phyloP scores from a whole-genome alignment of 2,888 invertebrate genomes.

The Norana najaformis region DNA sequence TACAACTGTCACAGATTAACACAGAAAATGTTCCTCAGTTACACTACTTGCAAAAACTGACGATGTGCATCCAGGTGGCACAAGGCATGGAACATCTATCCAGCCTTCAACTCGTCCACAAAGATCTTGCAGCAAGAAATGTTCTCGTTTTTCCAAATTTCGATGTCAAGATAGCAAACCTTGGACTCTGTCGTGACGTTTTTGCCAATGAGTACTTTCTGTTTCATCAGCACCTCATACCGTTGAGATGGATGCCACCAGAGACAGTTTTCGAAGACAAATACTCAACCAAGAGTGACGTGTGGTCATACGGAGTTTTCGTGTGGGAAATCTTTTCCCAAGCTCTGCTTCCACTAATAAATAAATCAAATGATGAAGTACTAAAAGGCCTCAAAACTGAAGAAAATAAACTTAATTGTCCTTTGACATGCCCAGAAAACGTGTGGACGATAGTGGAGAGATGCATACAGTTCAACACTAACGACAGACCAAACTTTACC shows the following conservation, averaged over 20 bases:
- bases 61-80: constrained; percentile 72
- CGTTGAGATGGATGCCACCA: constrained; percentile 83
- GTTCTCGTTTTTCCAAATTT: constrained; percentile 81
- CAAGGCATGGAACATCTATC: constrained; percentile 79
- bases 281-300: constrained; percentile 88
- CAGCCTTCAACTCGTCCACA: constrained; percentile 74
- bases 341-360: constrained; percentile 77
- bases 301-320: constrained; percentile 85
- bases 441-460: constrained; percentile 53
- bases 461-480: constrained; percentile 59
- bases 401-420: constrained; percentile 46
- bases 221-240: constrained; percentile 65
- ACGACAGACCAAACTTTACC: constrained; percentile 62
- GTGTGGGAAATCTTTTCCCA: constrained; percentile 86
- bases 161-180: constrained; percentile 80
- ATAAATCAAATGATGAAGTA: constrained; percentile 77
- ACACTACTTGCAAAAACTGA: constrained; percentile 61
- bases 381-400: constrained; percentile 39
- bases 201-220: constrained; percentile 88
- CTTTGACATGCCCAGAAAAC: constrained; percentile 55
- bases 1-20: constrained; percentile 67
- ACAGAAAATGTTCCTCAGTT: constrained; percentile 71
- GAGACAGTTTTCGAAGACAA: constrained; percentile 89
- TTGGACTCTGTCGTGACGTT: constrained; percentile 79
- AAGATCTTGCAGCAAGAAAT: constrained; percentile 90